A percentile compares a stretch with the other conserved stretches of the same genome.
Evolutionary conservation across 2,797 vertebrate genomes (phyloP).

Genomic region (Limosa lapponica): DNA sequence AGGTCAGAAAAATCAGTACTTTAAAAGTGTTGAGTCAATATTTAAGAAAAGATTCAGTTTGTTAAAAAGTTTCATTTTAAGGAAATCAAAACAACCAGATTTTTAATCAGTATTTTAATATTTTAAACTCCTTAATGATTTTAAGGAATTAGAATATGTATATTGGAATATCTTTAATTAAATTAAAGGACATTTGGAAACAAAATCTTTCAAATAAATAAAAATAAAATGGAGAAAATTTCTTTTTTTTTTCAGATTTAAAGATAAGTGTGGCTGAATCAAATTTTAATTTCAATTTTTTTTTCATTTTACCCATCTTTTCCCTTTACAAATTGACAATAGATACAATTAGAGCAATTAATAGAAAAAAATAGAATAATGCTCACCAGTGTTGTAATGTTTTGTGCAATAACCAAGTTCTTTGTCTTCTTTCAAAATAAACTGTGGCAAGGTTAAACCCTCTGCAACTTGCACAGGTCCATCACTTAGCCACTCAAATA

Average conservation of each 20-base stretch:
- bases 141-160: neutral
- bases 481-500: conserved; percentile 96
- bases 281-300: neutral
- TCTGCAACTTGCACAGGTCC: conserved; percentile 96
- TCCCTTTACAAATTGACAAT: neutral
- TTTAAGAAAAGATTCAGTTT: neutral
- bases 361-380: neutral
- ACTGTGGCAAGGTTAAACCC: conserved; percentile 95
- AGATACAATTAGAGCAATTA: neutral
- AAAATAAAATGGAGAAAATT: neutral
- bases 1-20: neutral
- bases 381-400: conserved; percentile 95
- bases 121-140: neutral
- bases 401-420: conserved; percentile 98
- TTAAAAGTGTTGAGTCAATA: neutral
- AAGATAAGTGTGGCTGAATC: neutral
- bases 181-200: neutral
- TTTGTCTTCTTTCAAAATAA: conserved; percentile 96
- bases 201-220: neutral
- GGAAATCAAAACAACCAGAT: neutral
- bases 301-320: neutral
- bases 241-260: neutral
- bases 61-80: neutral
- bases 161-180: neutral
- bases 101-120: neutral